Evolutionary conservation across 35 echinoderm and acorn worm species (phyloP).

Genomic region (Strongylocentrotus purpuratus): DNA sequence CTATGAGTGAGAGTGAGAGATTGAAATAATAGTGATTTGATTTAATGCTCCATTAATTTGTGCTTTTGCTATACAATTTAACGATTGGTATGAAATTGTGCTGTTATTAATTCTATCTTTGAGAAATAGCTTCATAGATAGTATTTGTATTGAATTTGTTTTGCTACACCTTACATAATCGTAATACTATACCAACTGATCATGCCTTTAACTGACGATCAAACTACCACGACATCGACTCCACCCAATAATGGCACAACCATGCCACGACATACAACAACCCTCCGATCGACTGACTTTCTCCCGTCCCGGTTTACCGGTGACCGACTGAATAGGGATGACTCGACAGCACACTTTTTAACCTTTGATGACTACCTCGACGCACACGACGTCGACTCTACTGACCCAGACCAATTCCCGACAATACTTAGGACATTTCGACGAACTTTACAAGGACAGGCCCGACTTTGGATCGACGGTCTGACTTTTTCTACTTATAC

Average conservation of each 20-base stretch:
- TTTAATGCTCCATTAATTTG: background rate
- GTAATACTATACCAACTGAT: too few relatives aligned
- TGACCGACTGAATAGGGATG: background rate
- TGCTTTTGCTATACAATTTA: background rate
- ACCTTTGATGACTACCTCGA: slow-evolving; percentile 36
- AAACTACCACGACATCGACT: too few relatives aligned
- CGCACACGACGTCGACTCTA: background rate
- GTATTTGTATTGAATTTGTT: too few relatives aligned
- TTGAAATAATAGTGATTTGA: background rate
- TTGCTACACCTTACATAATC: too few relatives aligned
- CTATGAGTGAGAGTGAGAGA: background rate
- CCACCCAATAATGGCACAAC: too few relatives aligned
- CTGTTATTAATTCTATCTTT: background rate
- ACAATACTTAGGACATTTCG: slow-evolving; percentile 15
- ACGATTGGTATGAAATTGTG: background rate
- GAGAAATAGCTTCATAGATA: background rate
- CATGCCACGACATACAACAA: too few relatives aligned
- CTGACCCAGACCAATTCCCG: background rate
- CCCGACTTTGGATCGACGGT: slow-evolving; percentile 22
- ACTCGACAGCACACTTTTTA: slow-evolving; percentile 19
- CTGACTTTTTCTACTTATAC: background rate
- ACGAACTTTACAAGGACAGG: slow-evolving; percentile 36
- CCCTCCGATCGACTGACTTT: background rate
- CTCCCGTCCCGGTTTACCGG: background rate
- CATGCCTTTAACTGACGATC: too few relatives aligned